Evolutionary conservation across 2,113 vertebrate genomes (phyloP).

Genomic region (Gopherus flavomarginatus): DNA sequence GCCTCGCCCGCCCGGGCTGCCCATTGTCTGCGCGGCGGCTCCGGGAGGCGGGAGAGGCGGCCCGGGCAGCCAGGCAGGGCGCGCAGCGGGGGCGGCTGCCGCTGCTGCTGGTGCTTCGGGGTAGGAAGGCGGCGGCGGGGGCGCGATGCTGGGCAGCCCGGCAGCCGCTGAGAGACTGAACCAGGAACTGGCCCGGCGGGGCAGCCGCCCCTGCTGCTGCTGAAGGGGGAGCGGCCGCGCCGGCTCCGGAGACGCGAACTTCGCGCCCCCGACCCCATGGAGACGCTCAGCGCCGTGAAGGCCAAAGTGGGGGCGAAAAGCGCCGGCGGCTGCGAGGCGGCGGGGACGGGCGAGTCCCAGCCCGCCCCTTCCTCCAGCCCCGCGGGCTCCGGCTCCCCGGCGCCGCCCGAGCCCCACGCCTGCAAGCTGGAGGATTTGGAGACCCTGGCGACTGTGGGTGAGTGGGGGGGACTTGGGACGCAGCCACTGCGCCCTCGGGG

Average conservation of each 20-base stretch:
- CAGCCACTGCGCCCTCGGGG: not conserved
- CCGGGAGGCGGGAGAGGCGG: not conserved
- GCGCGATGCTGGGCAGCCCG: slow-evolving; percentile 55
- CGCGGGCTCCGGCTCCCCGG: slow-evolving; percentile 9
- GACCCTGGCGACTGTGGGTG: slow-evolving; percentile 90
- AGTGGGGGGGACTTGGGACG: slow-evolving; percentile 60
- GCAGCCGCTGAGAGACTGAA: not conserved
- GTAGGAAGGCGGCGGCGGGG: not conserved
- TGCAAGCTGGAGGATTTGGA: slow-evolving; percentile 88
- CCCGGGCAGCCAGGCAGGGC: not conserved
- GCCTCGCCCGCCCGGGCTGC: not conserved
- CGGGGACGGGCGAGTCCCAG: slow-evolving; percentile 39
- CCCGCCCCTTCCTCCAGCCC: not conserved
- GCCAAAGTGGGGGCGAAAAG: slow-evolving; percentile 72
- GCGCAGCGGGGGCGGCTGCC: not conserved
- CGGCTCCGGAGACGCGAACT: not conserved
- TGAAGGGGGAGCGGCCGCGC: slow-evolving; percentile 31
- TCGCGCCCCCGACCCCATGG: slow-evolving; percentile 40
- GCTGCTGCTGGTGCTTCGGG: not conserved
- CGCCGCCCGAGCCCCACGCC: slow-evolving; percentile 44
- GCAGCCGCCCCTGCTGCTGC: slow-evolving; percentile 14
- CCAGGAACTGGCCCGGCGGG: not conserved
- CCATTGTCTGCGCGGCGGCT: slow-evolving; percentile 49
- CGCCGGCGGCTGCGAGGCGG: slow-evolving; percentile 61
- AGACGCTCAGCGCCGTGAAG: slow-evolving; percentile 61